phyloP scores from a whole-genome alignment of 2,113 vertebrate species.

The Manacus vitellinus region DNA sequence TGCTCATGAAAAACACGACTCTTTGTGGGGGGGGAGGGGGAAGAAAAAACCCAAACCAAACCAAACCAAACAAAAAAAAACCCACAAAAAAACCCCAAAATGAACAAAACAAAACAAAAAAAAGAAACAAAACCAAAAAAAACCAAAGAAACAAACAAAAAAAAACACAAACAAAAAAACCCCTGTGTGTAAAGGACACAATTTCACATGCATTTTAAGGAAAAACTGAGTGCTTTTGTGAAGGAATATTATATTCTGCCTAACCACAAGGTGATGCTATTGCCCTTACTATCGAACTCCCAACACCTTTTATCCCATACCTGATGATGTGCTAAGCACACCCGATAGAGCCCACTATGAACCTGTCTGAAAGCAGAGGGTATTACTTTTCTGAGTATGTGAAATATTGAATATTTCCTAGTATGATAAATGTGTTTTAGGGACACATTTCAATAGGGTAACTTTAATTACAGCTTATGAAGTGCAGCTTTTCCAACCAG shows the following conservation, averaged over 20 bases:
- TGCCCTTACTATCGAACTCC: conserved; percentile 28
- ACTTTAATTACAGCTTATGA: neutral
- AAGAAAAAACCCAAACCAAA: no score
- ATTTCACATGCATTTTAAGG: neutral
- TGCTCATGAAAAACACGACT: neutral
- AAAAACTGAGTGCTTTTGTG: neutral
- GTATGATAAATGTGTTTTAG: neutral
- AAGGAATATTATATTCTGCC: neutral
- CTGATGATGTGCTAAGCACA: neutral
- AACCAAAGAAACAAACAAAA: no score
- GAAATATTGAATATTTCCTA: no score
- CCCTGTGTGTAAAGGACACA: rapidly evolving
- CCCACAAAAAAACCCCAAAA: no score
- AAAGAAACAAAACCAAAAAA: no score
- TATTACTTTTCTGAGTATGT: neutral
- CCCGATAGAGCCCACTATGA: neutral
- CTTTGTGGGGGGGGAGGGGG: neutral
- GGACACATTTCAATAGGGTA: neutral
- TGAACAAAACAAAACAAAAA: no score
- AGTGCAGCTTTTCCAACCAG: neutral
- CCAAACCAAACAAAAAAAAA: no score
- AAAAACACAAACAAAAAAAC: no score
- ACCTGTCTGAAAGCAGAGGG: neutral
- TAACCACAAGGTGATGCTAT: conserved; percentile 67
- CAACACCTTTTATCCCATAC: neutral